Base-by-base conservation (phyloP, 2,888 invertebrate genomes). In the Villa cingulata region DNA sequence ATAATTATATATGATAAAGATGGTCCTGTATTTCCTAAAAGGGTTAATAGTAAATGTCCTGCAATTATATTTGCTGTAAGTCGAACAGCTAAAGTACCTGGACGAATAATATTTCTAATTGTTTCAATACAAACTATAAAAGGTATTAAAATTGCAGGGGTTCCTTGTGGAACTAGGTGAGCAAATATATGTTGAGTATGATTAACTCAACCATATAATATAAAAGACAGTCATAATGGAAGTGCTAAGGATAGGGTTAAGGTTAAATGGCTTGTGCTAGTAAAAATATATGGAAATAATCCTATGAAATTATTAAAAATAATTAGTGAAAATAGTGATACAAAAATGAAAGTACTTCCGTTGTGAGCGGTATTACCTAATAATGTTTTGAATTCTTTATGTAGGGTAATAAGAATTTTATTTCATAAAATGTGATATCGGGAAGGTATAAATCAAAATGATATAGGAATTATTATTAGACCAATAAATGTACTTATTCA, bases 61-160 rank as follows among this genome's bases (percentile, higher is more conserved):
- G 83, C 80, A 72, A 82, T 81, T 77, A 83, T 82, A 72, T 83
- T 83, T n/a, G 83, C 83, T 6, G 78, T 74, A 71, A 83, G 61
- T 54, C 83, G 82, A 49, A 84, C 74, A 1, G 79, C 76, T 71
- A 83, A 66, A 4, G 83, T 83, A 63, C 75, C 70, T 0, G 81
- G 80, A 14, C 80, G 81, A 66, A 83, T 82, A 55, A 81, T 57
- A 70, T 81, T 82, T 58, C 81, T 83, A 68, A 81, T 77, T 36
- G 78, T 74, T 78, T 83, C 83, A 75, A 83, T 82, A 66, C 79
- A 63, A 9, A 83, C 81, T 73, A 83, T 80, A 71, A 83, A 82
- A 27, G 80, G 78, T 70, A 81, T 81, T 59, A 83, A 57, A 57
- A 75, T 57, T 7, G 58, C 51, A 0, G 83, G 83, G 0, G 80